Evolutionary conservation across 2,888 invertebrate species (phyloP), one percentile per base, ranked within the genome.

Genomic region (Dynastes tityus): DNA sequence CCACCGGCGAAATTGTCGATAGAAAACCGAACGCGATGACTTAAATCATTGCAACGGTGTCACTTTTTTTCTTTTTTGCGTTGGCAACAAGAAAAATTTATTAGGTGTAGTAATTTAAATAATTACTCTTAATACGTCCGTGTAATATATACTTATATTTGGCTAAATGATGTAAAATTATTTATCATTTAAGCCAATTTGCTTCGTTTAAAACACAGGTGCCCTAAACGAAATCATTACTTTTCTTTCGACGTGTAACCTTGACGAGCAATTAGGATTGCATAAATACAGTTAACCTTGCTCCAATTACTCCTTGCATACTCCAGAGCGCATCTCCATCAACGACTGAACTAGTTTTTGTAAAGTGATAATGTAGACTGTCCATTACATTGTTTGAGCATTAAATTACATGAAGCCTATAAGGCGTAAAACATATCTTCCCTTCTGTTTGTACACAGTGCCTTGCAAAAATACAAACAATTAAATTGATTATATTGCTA

Each of bases 261-360:
- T 65, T 40, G 65, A 9, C 45, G 8, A n/a, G 16, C 65, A 65
- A 65, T 65, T 65, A 65, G 40, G n/a, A 16, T n/a, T 40, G 40
- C 32, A 8, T 65, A 65, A 65, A 65, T 65, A 37, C 65, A 16
- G n/a, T 22, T 65, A 40, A 16, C 65, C 65, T 37, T 40, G 65
- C 37, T 65, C 65, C 45, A 65, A 37, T 65, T 65, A 45, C 22
- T 55, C 13, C 40, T 65, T 16, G 16, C 1, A 65, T 65, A 65
- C 22, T 40, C 37, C 40, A 45, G 65, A 65, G 65, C 40, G 65
- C 65, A 65, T 65, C 65, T 40, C 40, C 40, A 40, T 65, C n/a
- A 45, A 65, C 32, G 40, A 65, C 8, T 65, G 37, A 65, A 65
- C 65, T 65, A 65, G 65, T 65, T 65, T 40, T 65, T 40, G 65